Base-by-base conservation (phyloP, 2,888 invertebrate species). In the Calameuta pallipes region DNA sequence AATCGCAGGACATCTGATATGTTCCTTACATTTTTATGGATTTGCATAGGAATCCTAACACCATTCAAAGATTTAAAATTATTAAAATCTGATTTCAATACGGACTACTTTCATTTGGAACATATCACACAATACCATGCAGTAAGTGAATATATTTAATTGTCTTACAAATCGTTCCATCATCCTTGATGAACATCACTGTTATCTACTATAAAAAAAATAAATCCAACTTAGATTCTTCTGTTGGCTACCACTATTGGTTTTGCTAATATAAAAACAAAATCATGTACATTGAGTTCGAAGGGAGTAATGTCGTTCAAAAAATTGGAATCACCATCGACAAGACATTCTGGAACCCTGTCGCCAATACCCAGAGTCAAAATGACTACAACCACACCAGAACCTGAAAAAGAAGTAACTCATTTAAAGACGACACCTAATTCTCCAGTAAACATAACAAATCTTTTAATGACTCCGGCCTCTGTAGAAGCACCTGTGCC, bases 11-110 rank as follows among this genome's bases (percentile, higher is more conserved):
- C 71, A 76, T 84, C 79, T 3, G 87, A 91, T 78, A 79, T 87
- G 74, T 82, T 91, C 13, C 81, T 88, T 75, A 80, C 86, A 74
- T 78, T 89, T 80, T 82, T 91, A 73, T 91, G 91, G 91, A 81
- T 87, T n/a, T 88, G 85, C 77, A 83, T 90, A 11, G 83, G 85
- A 76, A 69, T 82, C 37, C 79, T 89, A 9, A 80, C 82, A 74
- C 81, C 83, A 35, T 82, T 87, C 71, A 86, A 87, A 76, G 84
- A 85, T 80, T 78, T 83, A 70, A 79, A 82, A 77, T 81, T 87
- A 73, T 82, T 85, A 31, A 83, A 83, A 56, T 76, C 79, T 69
- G 82, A 83, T 76, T 30, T 85, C 15, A 78, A 80, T 11, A 83
- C 81, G 77, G 35, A 80, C 35, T 89, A 85, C 84, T 76, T 85